Evolutionary conservation across 30 jellyfish, hydroid and myxozoan species (phyloP), one percentile per base, ranked within the genome.

Genomic region (Sanderia malayensis): DNA sequence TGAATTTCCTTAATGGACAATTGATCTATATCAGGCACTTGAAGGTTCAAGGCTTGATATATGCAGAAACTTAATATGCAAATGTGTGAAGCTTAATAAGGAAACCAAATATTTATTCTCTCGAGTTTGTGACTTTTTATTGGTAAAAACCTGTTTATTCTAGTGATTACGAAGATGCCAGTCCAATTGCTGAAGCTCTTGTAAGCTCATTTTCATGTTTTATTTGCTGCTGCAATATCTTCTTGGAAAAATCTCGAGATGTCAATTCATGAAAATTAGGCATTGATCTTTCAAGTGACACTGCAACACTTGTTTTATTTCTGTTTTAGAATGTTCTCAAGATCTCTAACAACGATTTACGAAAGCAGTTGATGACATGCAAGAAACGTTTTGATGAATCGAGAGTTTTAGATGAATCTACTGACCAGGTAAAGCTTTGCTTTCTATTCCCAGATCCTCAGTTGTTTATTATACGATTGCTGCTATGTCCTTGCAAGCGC

Each of bases 301-400:
- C n/a, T 37, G 13, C 13, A 37, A 37, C 52, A 37, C 13, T 6
- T 37, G 52, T 37, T 4, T 37, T 37, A 11, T 49, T 18, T 49
- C 7, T 2, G 18, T 49, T 49, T 49, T 18, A 49, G 64, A 19
- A 15, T 49, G 64, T 19, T 2, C 64, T 49, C 6, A 15, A 49
- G 18, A 19, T 49, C 27, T 76, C 80, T 15, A 76, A 62, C 41
- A 76, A 76, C 73, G 87, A 76, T 45, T 67, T 76, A 20, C 32
- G 87, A 31, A 76, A 65, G 71, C 44, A 27, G 45, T 75, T 63
- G 4, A 27, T 76, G 73, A 27, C 58, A 25, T 76, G 22, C 46
- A 76, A 62, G 20, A 62, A 59, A 49, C 33, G 53, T 24, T 33
- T 46, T 11, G 87, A 76, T 20, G 87, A 61, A 26, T 46, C 80